Percentiles rank a stretch among this genome's conserved stretches.
Conservation (phyloP, 2,113 vertebrate species). For the Lanius ludovicianus region DNA sequence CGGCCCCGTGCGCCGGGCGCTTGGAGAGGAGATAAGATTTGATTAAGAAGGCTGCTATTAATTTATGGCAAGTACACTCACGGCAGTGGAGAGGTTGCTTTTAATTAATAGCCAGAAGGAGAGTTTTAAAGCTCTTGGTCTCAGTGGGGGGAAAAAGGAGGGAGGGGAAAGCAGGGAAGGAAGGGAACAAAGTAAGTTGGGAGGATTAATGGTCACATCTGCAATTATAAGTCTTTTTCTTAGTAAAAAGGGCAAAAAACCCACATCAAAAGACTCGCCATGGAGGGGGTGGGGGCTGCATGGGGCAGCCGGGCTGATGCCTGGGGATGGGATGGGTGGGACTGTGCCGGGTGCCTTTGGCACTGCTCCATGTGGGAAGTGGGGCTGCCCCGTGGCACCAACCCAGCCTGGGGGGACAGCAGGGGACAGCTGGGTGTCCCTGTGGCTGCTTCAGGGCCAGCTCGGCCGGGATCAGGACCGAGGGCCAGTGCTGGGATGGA, state of each 20-base stretch:
- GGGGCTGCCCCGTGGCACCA: background rate
- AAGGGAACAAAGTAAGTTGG: constrained; percentile 31
- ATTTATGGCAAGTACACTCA: constrained; percentile 77
- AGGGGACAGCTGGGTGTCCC: background rate
- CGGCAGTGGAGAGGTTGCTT: constrained; percentile 71
- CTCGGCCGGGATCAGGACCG: accelerated
- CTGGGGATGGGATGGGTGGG: background rate
- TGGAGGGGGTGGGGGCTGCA: background rate
- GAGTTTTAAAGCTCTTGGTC: constrained; percentile 67
- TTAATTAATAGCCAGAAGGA: constrained; percentile 85
- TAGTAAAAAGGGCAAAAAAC: background rate
- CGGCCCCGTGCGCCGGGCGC: constrained; percentile 28
- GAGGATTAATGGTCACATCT: constrained; percentile 43
- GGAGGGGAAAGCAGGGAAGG: background rate
- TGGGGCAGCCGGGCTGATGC: background rate
- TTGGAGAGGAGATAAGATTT: constrained; percentile 76
- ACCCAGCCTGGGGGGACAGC: background rate
- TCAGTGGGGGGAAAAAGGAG: constrained; percentile 19
- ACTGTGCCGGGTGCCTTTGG: background rate
- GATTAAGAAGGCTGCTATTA: constrained; percentile 81
- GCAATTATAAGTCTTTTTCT: constrained; percentile 24
- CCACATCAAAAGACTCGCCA: background rate
- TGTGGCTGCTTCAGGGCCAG: background rate
- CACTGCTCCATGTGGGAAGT: accelerated
- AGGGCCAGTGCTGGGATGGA: background rate